A percentile compares a stretch with the other conserved stretches of the same genome.
phyloP scores from a whole-genome alignment of 2,113 vertebrate genomes.

The Steatornis caripensis region DNA sequence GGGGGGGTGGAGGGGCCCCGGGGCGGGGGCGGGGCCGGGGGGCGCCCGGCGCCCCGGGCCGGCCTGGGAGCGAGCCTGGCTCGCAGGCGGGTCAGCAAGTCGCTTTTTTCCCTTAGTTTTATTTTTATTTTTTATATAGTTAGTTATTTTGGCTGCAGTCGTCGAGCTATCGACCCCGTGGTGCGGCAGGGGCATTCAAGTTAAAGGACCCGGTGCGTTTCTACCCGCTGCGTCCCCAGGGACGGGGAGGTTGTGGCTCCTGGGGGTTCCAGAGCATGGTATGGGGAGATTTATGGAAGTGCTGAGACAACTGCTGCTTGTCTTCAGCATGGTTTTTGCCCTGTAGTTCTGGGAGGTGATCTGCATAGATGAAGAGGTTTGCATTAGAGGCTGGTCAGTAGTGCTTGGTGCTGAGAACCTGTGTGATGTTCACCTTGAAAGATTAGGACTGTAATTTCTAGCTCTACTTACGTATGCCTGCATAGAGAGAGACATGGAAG shows the following conservation, averaged over 20 bases:
- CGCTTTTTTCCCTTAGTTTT: neutral
- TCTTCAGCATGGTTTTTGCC: neutral
- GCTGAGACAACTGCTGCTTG: neutral
- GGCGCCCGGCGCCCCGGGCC: neutral
- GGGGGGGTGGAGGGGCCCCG: too few relatives aligned
- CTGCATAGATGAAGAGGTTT: neutral
- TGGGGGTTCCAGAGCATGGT: rapidly evolving
- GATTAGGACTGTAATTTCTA: neutral
- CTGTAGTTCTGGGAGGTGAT: neutral
- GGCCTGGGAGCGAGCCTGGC: too few relatives aligned
- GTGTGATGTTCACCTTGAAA: neutral
- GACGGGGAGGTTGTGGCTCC: neutral
- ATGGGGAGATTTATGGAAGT: rapidly evolving
- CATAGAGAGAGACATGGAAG: neutral
- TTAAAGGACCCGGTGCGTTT: neutral
- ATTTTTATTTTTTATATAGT: neutral
- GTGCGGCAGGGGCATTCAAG: neutral
- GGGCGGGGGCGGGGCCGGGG: neutral
- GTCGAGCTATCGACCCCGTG: neutral
- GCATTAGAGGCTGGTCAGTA: neutral
- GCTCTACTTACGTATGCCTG: neutral
- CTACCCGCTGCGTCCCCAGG: neutral
- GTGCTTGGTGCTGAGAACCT: neutral
- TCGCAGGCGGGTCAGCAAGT: neutral
- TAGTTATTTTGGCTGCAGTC: neutral